Evolutionary conservation across 2,113 vertebrate species (phyloP).

Genomic region (Percina caprodes): DNA sequence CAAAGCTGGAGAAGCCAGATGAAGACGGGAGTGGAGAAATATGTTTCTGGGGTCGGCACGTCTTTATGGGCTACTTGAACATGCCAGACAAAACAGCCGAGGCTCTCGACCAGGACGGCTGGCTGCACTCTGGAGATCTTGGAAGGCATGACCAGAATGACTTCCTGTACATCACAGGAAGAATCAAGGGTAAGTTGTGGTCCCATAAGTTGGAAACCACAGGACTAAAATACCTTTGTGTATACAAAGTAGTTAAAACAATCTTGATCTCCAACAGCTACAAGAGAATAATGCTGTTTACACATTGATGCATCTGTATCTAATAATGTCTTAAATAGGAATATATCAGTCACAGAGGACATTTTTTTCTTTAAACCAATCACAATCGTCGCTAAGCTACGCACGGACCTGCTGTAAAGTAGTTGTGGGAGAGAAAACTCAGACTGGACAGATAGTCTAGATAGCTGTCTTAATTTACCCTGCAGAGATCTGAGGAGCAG

Average conservation of each 20-base stretch:
- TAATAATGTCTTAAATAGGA: too few relatives aligned
- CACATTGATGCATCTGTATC: too few relatives aligned
- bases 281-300: not conserved
- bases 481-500: too few relatives aligned
- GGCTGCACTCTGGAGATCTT: constrained; percentile 86
- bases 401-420: too few relatives aligned
- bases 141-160: constrained; percentile 72
- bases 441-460: too few relatives aligned
- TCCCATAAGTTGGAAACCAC: not conserved
- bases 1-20: constrained; percentile 80
- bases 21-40: constrained; percentile 82
- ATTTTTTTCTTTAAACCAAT: not conserved
- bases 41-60: constrained; percentile 86
- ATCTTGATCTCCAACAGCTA: not conserved
- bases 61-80: constrained; percentile 88
- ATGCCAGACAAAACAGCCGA: constrained; percentile 81
- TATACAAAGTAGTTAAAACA: not conserved
- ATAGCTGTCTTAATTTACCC: too few relatives aligned
- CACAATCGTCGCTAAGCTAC: too few relatives aligned
- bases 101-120: constrained; percentile 82
- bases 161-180: constrained; percentile 86
- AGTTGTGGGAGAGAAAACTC: too few relatives aligned
- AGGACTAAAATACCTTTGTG: not conserved
- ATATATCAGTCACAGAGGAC: too few relatives aligned
- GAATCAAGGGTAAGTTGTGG: constrained; percentile 82